Conservation (phyloP, 2,888 invertebrate species). For the Strigamia transsilvanica region DNA sequence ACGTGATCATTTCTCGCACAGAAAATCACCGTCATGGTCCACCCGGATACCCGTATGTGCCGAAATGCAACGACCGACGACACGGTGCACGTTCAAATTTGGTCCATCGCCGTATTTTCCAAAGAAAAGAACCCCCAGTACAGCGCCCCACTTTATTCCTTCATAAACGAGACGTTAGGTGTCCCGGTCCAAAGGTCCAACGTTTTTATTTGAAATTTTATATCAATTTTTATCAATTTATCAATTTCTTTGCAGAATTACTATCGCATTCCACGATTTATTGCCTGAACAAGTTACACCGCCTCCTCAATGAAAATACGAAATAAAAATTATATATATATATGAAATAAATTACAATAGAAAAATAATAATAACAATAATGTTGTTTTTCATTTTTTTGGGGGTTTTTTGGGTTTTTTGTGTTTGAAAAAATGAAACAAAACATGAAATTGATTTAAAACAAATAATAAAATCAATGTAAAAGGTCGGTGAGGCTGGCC, state of each 20-base stretch:
- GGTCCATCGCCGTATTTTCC: constrained; percentile 1
- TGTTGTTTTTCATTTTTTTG: too few relatives aligned
- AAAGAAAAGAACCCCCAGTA: not conserved
- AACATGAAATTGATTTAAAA: too few relatives aligned
- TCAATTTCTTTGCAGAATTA: not conserved
- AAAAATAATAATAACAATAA: too few relatives aligned
- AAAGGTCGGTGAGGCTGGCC: too few relatives aligned
- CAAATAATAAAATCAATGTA: too few relatives aligned
- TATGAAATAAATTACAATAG: too few relatives aligned
- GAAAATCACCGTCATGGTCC: not conserved
- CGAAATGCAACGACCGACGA: not conserved
- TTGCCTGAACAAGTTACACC: not conserved
- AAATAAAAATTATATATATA: constrained; percentile 9
- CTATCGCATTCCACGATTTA: not conserved
- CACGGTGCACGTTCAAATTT: not conserved
- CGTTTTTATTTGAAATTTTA: not conserved
- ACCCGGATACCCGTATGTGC: not conserved
- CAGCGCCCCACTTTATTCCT: not conserved
- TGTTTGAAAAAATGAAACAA: too few relatives aligned
- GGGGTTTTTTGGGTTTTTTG: too few relatives aligned
- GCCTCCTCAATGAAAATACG: not conserved
- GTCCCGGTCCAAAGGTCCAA: not conserved
- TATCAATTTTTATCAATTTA: not conserved
- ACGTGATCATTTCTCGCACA: not conserved
- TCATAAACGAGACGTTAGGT: constrained; percentile 1